Evolutionary conservation across 2,797 vertebrate species (phyloP).

Genomic region (Acanthurus lineatus): DNA sequence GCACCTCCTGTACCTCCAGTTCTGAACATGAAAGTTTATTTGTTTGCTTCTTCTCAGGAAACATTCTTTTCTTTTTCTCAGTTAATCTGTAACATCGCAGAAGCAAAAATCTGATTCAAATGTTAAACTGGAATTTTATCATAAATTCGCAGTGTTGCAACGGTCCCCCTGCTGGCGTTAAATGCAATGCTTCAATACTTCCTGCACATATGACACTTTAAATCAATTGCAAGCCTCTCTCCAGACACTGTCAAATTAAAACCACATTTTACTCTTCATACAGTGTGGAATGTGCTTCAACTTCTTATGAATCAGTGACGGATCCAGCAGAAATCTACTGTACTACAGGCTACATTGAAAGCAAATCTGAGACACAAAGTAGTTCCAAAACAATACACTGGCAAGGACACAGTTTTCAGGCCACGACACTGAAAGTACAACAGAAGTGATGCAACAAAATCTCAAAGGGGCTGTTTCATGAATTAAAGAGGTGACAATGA

Average conservation of each 20-base stretch:
- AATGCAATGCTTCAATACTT: background rate
- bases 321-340: background rate
- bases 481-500: conserved; percentile 51
- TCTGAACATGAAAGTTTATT: background rate
- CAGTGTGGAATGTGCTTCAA: background rate
- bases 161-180: background rate
- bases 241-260: background rate
- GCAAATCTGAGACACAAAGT: conserved; percentile 29
- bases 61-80: conserved; percentile 36
- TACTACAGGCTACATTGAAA: conserved; percentile 4
- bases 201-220: background rate
- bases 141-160: too few species aligned
- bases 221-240: background rate
- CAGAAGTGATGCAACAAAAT: conserved; percentile 56
- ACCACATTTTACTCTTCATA: background rate
- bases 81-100: conserved; percentile 23
- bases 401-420: conserved; percentile 68
- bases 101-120: conserved; percentile 12
- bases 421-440: conserved; percentile 61
- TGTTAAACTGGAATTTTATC: background rate
- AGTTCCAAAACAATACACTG: conserved; percentile 48
- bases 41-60: conserved; percentile 2
- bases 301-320: background rate
- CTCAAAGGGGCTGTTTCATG: conserved; percentile 41
- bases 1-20: background rate